phyloP scores from a whole-genome alignment of 1,140 invertebrate genomes.

The Euwallacea similis region DNA sequence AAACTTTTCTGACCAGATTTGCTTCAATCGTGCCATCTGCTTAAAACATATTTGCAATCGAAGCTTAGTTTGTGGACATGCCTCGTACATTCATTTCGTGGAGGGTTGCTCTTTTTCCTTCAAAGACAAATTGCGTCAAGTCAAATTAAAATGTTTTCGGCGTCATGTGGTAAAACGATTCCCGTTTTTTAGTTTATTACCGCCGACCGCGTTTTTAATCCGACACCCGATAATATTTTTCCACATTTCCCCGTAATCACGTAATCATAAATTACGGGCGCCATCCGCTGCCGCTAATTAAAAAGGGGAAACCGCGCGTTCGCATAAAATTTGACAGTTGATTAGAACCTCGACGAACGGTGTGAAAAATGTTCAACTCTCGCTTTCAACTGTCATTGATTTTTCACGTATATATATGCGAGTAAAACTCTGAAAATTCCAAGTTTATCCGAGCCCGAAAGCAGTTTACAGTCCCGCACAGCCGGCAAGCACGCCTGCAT shows the following conservation, averaged over 20 bases:
- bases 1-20: too few relatives aligned
- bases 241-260: slow-evolving; percentile 19
- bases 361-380: too few relatives aligned
- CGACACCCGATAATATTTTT: slow-evolving; percentile 25
- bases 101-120: too few relatives aligned
- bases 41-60: too few relatives aligned
- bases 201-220: slow-evolving; percentile 15
- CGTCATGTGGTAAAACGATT: slow-evolving; percentile 9
- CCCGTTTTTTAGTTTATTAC: slow-evolving; percentile 17
- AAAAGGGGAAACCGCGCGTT: slow-evolving; percentile 10
- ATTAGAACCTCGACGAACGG: background rate
- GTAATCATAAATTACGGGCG: slow-evolving; percentile 21
- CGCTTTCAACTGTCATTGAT: too few relatives aligned
- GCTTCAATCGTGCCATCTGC: too few relatives aligned
- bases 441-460: slow-evolving; percentile 4
- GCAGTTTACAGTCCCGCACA: slow-evolving; percentile 20
- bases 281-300: slow-evolving; percentile 11
- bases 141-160: slow-evolving; percentile 10
- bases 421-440: background rate
- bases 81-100: too few relatives aligned
- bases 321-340: slow-evolving; percentile 18
- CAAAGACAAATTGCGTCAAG: background rate
- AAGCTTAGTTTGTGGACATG: too few relatives aligned
- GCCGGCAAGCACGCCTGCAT: slow-evolving; percentile 14
- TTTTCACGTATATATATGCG: too few relatives aligned